Base-by-base conservation (phyloP, 2,797 vertebrate species). In the Pseudochaenichthys georgianus region DNA sequence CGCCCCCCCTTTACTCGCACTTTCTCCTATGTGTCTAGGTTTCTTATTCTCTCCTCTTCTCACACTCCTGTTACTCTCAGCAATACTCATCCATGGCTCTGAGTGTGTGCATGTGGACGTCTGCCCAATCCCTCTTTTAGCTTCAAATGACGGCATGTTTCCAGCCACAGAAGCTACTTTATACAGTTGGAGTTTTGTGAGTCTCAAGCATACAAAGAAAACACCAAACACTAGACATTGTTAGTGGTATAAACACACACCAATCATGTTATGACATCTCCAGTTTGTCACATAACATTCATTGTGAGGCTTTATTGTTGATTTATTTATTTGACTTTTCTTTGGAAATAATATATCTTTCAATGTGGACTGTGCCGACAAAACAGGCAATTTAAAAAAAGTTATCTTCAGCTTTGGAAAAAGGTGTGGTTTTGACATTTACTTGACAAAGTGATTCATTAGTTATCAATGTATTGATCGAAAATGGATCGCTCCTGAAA, bases 11-110 rank as follows among this genome's bases (percentile, higher is more conserved):
- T 68, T 47, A 53, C 62, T 70, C 28, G 0, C 76, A 60, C 73
- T 82, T 75, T 75, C 78, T 72, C 72, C 69, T 71, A 45, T 54
- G 31, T 62, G 66, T 57, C 68, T 73, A 50, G 17, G 55, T 59
- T 80, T 81, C 68, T 78, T 57, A 46, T 67, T 78, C 63, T 31
- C 69, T 70, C 64, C 19, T 63, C 21, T 68, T 80, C 78, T 77
- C 54, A 58, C 15, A 3, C 42, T 70, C 23, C 53, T 43, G 50
- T 57, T 66, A 67, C 57, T 67, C 77, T 61, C 48, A 69, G 60
- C 62, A 59, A 23, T 17, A 45, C 54, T 83, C 64, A 53, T 65
- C 64, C 67, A 15, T 50, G 41, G n/a, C 45, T 57, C 28, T 59
- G 48, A 34, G 48, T 31, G 51, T 74, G 64, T 60, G 23, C 46